Percentiles rank a stretch among this genome's conserved stretches.
phyloP scores from a whole-genome alignment of 1,140 invertebrate genomes.

The Chrysoperla carnea region DNA sequence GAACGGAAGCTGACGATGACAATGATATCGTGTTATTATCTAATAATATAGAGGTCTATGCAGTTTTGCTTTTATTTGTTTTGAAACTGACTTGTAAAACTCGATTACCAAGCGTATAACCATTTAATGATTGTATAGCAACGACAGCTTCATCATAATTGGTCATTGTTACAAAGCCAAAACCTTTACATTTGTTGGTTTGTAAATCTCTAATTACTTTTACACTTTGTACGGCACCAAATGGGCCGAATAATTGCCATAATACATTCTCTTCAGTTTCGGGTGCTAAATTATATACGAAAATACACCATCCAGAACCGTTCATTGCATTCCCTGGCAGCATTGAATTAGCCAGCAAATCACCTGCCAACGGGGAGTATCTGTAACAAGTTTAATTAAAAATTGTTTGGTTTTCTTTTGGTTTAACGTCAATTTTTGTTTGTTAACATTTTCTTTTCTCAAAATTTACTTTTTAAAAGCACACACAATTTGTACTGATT shows the following conservation, averaged over 20 bases:
- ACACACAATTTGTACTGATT: no score
- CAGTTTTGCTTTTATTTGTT: slow-evolving; percentile 82
- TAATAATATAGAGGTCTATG: slow-evolving; percentile 32
- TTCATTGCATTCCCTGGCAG: slow-evolving; percentile 65
- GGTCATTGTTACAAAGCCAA: slow-evolving; percentile 99
- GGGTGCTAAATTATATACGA: slow-evolving; percentile 95
- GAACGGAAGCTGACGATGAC: not conserved
- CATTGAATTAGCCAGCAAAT: slow-evolving; percentile 74
- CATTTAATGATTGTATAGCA: slow-evolving; percentile 94
- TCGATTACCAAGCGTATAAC: slow-evolving; percentile 91
- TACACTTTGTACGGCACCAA: slow-evolving; percentile 95
- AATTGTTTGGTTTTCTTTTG: not conserved
- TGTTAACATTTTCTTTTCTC: no score
- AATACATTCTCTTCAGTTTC: slow-evolving; percentile 97
- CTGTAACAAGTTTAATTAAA: slow-evolving; percentile 27
- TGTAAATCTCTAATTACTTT: slow-evolving; percentile 95
- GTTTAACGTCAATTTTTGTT: no score
- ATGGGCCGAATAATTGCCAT: slow-evolving; percentile 98
- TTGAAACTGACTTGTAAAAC: slow-evolving; percentile 98
- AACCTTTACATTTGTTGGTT: slow-evolving; percentile 98
- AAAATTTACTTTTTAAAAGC: no score
- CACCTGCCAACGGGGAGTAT: slow-evolving; percentile 88
- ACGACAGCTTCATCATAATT: slow-evolving; percentile 97
- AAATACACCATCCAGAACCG: slow-evolving; percentile 92
- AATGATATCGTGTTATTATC: slow-evolving; percentile 8